Evolutionary conservation across 92 coral and sea anemone species (phyloP), one percentile per base, ranked within the genome.

Genomic region (Zoanthus sociatus): DNA sequence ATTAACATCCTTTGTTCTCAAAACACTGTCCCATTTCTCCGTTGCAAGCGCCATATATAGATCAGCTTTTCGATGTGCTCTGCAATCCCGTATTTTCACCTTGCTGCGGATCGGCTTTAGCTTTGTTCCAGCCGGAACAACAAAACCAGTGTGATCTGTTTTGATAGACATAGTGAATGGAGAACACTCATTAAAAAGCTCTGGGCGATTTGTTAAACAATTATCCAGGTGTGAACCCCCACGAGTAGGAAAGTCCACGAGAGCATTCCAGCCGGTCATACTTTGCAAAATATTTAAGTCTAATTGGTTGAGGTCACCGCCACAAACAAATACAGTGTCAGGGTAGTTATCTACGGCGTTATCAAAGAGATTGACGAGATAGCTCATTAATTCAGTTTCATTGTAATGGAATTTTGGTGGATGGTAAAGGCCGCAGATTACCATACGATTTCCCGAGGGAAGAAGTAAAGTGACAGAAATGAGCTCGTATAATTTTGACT

Each of bases 71-170:
- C 88, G 73, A 76, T 92, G 94, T 48, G 45, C 30, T 68, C 88
- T 84, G 5, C 74, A 54, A 76, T 89, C 92, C 10, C 94, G 77
- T 32, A 82, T 81, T 17, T 16, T 47, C 4, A 89, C 86, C 42
- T 81, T 89, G 8, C 32, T 32, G 31, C 94, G 90, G 26, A 86
- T n/a, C 42, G 94, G 92, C 69, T 92, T 92, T 20, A 92, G 88
- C 60, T 92, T 89, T 46, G 88, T 85, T 32, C 90, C 88, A 15
- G 92, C 92, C 2, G 82, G 94, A 4, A 92, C 37, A 44, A 86
- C 74, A 61, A 92, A 76, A 11, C 84, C 86, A 14, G 70, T 75
- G 88, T 89, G 92, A 76, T 89, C 92, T 9, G 89, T 91, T 42
- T 88, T 91, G 70, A 88, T 64, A 63, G 85, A 74, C 37, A 88